Base-by-base conservation (phyloP, 2,113 vertebrate genomes). In the Coracopsis vasa region DNA sequence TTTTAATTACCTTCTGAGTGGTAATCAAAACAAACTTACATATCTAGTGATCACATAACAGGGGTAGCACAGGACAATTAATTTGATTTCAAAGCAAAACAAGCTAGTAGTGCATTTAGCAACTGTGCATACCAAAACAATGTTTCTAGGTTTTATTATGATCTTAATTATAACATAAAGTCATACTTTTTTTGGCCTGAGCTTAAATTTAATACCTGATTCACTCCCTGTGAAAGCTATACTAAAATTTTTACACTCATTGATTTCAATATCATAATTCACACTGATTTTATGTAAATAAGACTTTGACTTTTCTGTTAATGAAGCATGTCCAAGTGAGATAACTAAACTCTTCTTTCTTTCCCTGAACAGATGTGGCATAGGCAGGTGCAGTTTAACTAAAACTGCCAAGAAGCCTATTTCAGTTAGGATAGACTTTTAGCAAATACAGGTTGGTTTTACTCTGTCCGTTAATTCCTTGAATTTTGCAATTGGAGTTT, bases 1-100 rank as follows among this genome's bases (percentile, higher is more conserved):
- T 96, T 94, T 95, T 93, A 97, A 97, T 95, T 94, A 86, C 54
- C 65, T 96, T 95, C 72, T 73, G 91, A 95, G 35, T 81, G 39
- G 65, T 78, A 97, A 97, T 94, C 84, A 97, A 95, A 97, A 73
- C 66, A 95, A 93, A 88, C 73, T 9, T 41, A 86, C 69, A 91
- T 85, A 93, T 73, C 35, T 58, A 47, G 35, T 8, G 7, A 88
- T 97, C 67, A 45, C 21, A 61, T 79, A 88, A 58, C 66, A 94
- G 80, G 77, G 75, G 75, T 93, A 92, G 65, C 80, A 72, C 7
- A 27, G 47, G 67, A n/a, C 66, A 86, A 94, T 94, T 95, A 85
- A 92, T 93, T 69, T 89, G 58, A 92, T 96, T 95, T 87, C 50
- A 83, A 97, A 96, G 74, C 45, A 92, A 94, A 95, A 88, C 75